Base-by-base conservation (phyloP, 2,888 invertebrate genomes). In the Dolichopus griseipennis region DNA sequence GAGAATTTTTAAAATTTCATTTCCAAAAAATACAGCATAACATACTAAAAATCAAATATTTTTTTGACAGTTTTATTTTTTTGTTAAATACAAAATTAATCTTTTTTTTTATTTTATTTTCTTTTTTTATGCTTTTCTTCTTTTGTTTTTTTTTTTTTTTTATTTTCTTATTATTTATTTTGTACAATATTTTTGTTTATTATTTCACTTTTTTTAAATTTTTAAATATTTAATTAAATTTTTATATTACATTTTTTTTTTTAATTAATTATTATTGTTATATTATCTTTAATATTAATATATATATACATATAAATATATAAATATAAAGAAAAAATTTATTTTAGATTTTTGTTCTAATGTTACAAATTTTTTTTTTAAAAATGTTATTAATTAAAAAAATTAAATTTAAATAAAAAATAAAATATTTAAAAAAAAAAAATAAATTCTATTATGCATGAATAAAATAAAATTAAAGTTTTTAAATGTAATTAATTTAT, bases 301-400 rank as follows among this genome's bases (percentile, higher is more conserved):
- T n/a, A n/a, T n/a, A n/a, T n/a, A n/a, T n/a, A n/a, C n/a, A n/a
- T n/a, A n/a, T n/a, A n/a, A 34, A 34, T 7, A 34, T 43, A 43
- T 43, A 43, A 12, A 15, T 52, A 52, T 7, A 37, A 37, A 37
- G 12, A 37, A 37, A 37, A 37, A 52, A 52, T 52, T 52, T 52
- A 52, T n/a, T 52, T 52, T 52, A 52, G 52, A 52, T 52, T 52
- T 52, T 52, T 52, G 52, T 52, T 52, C 52, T 52, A 52, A 52
- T 18, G 52, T 52, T 52, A 52, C 52, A 52, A 52, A 41, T 41
- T 41, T 41, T 27, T 41, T 6, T 12, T 52, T n/a, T n/a, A n/a
- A 52, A 18, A 52, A 52, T n/a, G 15, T 52, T 52, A 52, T 12
- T 12, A 52, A 52, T 18, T 18, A 27, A 27, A 27, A n/a, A 52